A percentile compares a stretch with the other conserved stretches of the same genome.
These are phyloP conservation scores for Timandra comae DNA, from an alignment of 2,888 invertebrate genomes.

Conservation along the genomic window DNA sequence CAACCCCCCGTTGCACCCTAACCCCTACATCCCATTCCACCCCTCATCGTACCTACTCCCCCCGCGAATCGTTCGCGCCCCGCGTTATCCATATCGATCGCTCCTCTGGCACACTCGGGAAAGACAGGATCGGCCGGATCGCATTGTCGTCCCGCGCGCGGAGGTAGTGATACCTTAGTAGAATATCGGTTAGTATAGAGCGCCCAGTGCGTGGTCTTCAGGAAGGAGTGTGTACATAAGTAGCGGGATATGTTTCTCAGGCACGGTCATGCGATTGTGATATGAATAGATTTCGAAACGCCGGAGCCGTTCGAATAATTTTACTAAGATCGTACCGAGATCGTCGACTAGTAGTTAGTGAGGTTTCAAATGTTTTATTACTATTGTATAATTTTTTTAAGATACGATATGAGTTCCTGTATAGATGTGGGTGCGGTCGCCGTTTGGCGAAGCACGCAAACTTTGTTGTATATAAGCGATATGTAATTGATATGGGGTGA, in stretches of 20 bases:
- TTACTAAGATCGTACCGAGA: constrained; percentile 69
- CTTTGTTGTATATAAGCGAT: constrained; percentile 71
- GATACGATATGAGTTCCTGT: constrained; percentile 77
- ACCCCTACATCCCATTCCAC: constrained; percentile 12
- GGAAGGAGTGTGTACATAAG: constrained; percentile 73
- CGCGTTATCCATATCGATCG: constrained; percentile 55
- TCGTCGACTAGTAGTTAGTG: constrained; percentile 75
- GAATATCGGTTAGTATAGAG: constrained; percentile 55
- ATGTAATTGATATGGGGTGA: constrained; percentile 46
- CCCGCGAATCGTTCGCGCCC: constrained; percentile 51
- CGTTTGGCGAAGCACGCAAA: constrained; percentile 47
- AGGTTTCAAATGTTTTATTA: constrained; percentile 77
- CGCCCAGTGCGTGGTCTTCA: constrained; percentile 38
- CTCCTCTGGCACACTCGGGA: constrained; percentile 61
- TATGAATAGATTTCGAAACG: constrained; percentile 74
- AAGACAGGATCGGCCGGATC: constrained; percentile 48
- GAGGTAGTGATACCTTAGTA: constrained; percentile 55
- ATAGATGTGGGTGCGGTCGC: constrained; percentile 58
- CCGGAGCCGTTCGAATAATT: constrained; percentile 71
- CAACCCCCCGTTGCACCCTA: constrained; percentile 10
- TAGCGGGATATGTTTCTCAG: constrained; percentile 74
- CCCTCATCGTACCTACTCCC: constrained; percentile 16
- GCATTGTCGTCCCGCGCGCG: constrained; percentile 44
- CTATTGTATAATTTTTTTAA: constrained; percentile 74
- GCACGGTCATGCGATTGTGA: constrained; percentile 76